Evolutionary conservation across 1,140 invertebrate species (phyloP).

Genomic region (Lanistes nyassanus): DNA sequence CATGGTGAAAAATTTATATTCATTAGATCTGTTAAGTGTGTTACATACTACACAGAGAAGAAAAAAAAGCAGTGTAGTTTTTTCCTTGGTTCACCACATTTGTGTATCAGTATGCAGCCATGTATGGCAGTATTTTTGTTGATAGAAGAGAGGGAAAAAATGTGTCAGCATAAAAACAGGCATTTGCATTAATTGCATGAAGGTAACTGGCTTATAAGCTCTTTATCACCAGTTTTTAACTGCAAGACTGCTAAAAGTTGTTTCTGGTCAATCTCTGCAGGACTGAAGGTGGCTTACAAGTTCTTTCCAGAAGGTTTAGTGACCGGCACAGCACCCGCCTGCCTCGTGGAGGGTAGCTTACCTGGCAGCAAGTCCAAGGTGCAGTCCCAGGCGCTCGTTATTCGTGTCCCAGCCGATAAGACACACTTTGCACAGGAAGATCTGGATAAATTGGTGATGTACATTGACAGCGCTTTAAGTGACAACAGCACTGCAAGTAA

Average conservation of each 20-base stretch:
- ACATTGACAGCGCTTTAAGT: constrained; percentile 50
- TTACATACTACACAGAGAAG: neutral
- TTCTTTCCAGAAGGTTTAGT: constrained; percentile 62
- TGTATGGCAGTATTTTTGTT: too few species aligned
- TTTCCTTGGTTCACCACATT: neutral
- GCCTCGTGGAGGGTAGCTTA: neutral
- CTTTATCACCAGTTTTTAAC: too few species aligned
- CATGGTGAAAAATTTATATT: neutral
- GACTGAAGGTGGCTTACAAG: constrained; percentile 62
- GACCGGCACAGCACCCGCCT: constrained; percentile 54
- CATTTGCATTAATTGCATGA: neutral
- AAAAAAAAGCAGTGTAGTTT: neutral
- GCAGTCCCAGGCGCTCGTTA: neutral
- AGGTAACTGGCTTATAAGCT: too few species aligned
- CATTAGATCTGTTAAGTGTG: neutral
- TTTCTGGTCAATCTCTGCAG: constrained; percentile 30
- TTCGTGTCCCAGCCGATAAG: constrained; percentile 17
- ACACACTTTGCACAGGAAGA: constrained; percentile 50
- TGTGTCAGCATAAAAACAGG: neutral
- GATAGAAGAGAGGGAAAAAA: neutral
- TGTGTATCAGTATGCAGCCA: too few species aligned
- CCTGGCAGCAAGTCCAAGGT: neutral
- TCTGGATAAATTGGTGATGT: constrained; percentile 51
- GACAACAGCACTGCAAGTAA: constrained; percentile 58
- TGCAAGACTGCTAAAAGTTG: too few species aligned